These are phyloP conservation scores for Drosophila diplacantha DNA, from an alignment of 2,888 invertebrate genomes.

Conservation along the genomic window DNA sequence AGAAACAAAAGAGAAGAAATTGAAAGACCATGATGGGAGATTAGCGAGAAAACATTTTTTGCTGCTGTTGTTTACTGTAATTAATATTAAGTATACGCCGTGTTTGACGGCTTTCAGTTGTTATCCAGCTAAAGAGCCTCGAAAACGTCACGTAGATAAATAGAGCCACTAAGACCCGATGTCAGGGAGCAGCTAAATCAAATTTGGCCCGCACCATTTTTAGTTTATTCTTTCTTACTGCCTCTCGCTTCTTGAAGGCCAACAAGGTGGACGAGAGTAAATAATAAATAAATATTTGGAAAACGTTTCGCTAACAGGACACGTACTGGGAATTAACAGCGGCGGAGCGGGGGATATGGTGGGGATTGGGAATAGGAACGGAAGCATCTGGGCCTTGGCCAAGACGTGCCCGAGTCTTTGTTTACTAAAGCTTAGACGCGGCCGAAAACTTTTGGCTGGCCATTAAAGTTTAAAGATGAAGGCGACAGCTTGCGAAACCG, in stretches of 20 bases:
- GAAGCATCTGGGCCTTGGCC: constrained; percentile 33
- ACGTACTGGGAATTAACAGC: constrained; percentile 65
- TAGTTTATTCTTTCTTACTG: constrained; percentile 9
- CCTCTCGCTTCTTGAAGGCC: constrained; percentile 22
- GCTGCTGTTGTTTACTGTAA: constrained; percentile 48
- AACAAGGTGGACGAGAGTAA: constrained; percentile 65
- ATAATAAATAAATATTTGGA: constrained; percentile 70
- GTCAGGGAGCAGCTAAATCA: constrained; percentile 54
- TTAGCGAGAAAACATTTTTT: constrained; percentile 36
- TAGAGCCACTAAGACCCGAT: constrained; percentile 48
- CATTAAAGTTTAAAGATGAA: constrained; percentile 69
- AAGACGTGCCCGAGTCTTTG: constrained; percentile 59
- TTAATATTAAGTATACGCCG: constrained; percentile 69
- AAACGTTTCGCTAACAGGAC: constrained; percentile 66
- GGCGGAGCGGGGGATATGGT: constrained; percentile 8
- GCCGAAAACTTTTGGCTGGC: constrained; percentile 50
- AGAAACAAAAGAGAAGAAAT: constrained; percentile 17
- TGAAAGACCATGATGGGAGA: constrained; percentile 17
- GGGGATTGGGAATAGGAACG: constrained; percentile 18
- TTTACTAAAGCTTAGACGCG: constrained; percentile 50
- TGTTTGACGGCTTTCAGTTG: constrained; percentile 64
- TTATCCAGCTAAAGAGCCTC: constrained; percentile 28
- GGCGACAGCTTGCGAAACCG: constrained; percentile 59
- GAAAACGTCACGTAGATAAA: constrained; percentile 58
- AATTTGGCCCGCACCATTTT: constrained; percentile 34